Percentiles rank a stretch among this genome's conserved stretches.
These are phyloP conservation scores for Seriola aureovittata DNA, from an alignment of 2,113 vertebrate genomes.

Conservation along the genomic window DNA sequence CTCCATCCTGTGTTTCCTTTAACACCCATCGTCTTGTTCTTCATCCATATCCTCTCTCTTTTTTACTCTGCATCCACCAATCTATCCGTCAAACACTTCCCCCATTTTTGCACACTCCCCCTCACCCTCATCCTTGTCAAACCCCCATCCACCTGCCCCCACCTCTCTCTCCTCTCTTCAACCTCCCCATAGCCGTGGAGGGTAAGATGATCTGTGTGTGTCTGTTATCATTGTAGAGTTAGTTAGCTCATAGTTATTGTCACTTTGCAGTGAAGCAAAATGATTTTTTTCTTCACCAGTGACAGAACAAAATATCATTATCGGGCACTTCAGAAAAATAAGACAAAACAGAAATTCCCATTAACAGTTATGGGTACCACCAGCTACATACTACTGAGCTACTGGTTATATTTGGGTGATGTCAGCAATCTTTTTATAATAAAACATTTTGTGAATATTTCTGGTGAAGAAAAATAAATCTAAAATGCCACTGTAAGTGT, in stretches of 20 bases:
- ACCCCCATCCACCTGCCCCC: constrained; percentile 1
- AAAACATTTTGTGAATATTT: neutral
- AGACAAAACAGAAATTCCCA: neutral
- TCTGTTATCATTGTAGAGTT: constrained; percentile 53
- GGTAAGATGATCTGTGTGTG: constrained; percentile 76
- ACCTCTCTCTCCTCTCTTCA: constrained; percentile 16
- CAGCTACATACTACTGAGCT: neutral
- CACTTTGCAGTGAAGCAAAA: neutral
- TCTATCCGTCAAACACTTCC: neutral
- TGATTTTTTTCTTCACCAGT: constrained; percentile 64
- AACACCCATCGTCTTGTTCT: neutral
- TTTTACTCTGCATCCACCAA: constrained; percentile 5
- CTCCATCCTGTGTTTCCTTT: neutral
- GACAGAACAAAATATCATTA: neutral
- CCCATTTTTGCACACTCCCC: neutral
- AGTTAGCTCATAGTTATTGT: constrained; percentile 37
- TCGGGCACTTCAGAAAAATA: neutral
- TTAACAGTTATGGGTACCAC: neutral
- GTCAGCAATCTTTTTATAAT: no score
- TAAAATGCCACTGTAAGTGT: neutral
- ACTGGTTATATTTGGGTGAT: neutral
- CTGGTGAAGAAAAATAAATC: constrained; percentile 53
- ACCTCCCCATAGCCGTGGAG: constrained; percentile 76
- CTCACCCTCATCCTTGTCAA: constrained; percentile 11
- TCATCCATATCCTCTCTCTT: constrained; percentile 6